Conservation (phyloP, 2,888 invertebrate species). For the Exephanes ischioxanthus region DNA sequence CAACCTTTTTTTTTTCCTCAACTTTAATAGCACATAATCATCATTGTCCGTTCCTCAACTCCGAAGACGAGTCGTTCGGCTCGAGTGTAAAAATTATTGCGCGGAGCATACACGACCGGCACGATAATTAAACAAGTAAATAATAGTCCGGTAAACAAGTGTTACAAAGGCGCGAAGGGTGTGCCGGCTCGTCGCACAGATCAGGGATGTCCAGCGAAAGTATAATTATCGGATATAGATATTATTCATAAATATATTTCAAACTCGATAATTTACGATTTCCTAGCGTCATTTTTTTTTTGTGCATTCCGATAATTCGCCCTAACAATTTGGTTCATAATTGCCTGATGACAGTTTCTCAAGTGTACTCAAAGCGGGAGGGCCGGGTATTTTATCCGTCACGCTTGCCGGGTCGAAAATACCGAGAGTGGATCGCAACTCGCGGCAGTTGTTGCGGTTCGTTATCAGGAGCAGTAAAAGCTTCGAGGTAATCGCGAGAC, state of each 20-base stretch:
- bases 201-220: background rate
- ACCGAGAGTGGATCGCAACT: slow-evolving; percentile 47
- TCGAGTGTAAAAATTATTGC: slow-evolving; percentile 1
- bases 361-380: slow-evolving; percentile 32
- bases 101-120: background rate
- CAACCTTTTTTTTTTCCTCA: slow-evolving; percentile 10
- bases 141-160: background rate
- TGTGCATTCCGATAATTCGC: slow-evolving; percentile 25
- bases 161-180: background rate
- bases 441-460: slow-evolving; percentile 33
- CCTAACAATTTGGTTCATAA: slow-evolving; percentile 26
- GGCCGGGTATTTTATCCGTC: slow-evolving; percentile 32
- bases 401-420: slow-evolving; percentile 42
- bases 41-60: background rate
- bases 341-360: slow-evolving; percentile 47
- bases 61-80: background rate
- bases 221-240: background rate
- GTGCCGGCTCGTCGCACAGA: background rate
- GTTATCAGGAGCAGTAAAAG: slow-evolving; percentile 62
- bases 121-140: slow-evolving; percentile 16
- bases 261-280: slow-evolving; percentile 33
- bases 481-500: slow-evolving; percentile 39
- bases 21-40: slow-evolving; percentile 23
- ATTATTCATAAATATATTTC: slow-evolving; percentile 5
- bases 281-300: slow-evolving; percentile 5